Conservation (phyloP, 2,797 vertebrate species). For the Lutjanus campechanus region DNA sequence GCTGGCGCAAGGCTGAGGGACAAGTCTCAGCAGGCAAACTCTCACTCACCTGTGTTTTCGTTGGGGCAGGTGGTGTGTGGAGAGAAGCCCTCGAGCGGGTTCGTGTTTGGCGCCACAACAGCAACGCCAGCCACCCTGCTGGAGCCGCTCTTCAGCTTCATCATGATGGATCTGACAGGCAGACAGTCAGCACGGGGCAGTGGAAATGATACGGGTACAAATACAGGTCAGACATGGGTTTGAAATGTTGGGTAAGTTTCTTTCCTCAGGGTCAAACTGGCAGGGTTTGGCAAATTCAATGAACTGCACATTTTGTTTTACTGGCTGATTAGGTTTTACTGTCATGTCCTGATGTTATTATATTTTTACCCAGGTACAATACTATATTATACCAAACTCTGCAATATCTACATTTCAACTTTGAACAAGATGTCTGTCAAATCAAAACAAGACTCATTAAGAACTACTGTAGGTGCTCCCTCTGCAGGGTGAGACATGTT, state of each 20-base stretch:
- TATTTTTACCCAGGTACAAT: no score
- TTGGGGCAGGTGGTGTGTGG: conserved; percentile 93
- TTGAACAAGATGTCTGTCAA: not conserved
- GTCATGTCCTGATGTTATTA: not conserved
- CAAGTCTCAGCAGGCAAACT: conserved; percentile 1
- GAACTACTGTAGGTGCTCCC: not conserved
- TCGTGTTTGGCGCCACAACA: conserved; percentile 84
- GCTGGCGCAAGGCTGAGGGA: not conserved
- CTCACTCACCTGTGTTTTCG: conserved; percentile 91
- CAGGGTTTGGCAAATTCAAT: not conserved
- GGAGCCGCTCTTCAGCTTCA: conserved; percentile 87
- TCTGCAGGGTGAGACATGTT: conserved; percentile 12
- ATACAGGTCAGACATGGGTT: conserved; percentile 26
- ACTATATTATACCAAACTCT: no score
- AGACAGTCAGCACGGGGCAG: conserved; percentile 10
- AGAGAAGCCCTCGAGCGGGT: conserved; percentile 86
- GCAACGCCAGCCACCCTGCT: conserved; percentile 91
- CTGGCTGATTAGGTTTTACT: not conserved
- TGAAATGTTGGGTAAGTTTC: conserved; percentile 9
- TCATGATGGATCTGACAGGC: conserved; percentile 85
- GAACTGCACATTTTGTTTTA: not conserved
- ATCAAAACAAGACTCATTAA: not conserved
- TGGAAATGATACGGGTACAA: conserved; percentile 8
- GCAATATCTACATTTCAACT: no score
- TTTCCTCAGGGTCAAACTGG: conserved; percentile 10